phyloP scores from a whole-genome alignment of 2,113 vertebrate genomes.

The Apus apus region DNA sequence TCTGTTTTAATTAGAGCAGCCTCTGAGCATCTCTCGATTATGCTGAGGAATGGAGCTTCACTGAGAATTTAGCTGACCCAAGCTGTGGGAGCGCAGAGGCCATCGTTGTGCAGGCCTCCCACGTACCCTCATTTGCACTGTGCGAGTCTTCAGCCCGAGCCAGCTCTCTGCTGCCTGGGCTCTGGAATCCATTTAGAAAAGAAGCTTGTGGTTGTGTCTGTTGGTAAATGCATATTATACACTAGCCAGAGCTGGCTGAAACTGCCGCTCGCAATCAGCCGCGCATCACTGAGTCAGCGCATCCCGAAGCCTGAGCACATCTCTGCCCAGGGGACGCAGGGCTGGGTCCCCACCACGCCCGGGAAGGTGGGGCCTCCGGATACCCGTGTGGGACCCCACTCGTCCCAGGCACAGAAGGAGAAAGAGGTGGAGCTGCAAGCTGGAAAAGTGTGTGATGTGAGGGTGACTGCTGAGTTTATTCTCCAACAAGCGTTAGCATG shows the following conservation, averaged over 20 bases:
- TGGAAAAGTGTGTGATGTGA: slow-evolving; percentile 19
- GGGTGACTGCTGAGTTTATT: slow-evolving; percentile 21
- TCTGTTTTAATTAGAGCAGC: slow-evolving; percentile 45
- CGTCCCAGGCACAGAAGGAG: neutral
- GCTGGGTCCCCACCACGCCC: slow-evolving; percentile 59
- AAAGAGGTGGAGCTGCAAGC: neutral
- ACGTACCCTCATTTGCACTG: slow-evolving; percentile 33
- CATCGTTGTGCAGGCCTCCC: neutral
- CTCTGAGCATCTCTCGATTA: slow-evolving; percentile 30
- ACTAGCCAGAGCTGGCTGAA: slow-evolving; percentile 48
- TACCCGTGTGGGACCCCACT: neutral
- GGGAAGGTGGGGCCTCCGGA: slow-evolving; percentile 58
- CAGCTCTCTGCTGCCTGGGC: neutral
- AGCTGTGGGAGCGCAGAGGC: slow-evolving; percentile 36
- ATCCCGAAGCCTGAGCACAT: slow-evolving; percentile 64
- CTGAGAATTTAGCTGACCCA: slow-evolving; percentile 46
- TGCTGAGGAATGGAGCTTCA: slow-evolving; percentile 17
- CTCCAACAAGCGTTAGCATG: slow-evolving; percentile 40
- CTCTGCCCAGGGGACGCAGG: slow-evolving; percentile 64
- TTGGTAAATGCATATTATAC: slow-evolving; percentile 19
- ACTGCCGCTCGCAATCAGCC: slow-evolving; percentile 67
- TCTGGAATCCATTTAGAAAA: slow-evolving; percentile 66
- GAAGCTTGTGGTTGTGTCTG: slow-evolving; percentile 65
- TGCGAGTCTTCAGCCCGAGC: neutral
- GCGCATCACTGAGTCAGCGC: slow-evolving; percentile 67